These are phyloP conservation scores for Euborellia annulipes DNA, from an alignment of 1,140 invertebrate species.

Conservation along the genomic window DNA sequence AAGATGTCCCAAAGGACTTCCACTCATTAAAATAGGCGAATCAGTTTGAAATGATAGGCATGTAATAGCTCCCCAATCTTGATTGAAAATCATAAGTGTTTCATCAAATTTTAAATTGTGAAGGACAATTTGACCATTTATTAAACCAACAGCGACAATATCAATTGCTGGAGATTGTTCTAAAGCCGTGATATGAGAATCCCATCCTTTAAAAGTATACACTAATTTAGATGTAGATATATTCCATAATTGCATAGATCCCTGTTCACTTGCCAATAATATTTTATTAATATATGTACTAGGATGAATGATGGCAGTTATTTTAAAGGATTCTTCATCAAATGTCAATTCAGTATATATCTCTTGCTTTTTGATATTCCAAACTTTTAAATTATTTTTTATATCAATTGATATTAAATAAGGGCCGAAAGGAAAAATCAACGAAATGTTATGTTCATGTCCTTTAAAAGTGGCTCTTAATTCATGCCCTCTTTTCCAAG, in stretches of 20 bases:
- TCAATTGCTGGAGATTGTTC: conserved; percentile 79
- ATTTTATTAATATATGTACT: conserved; percentile 90
- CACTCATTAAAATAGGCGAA: conserved; percentile 74
- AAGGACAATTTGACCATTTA: conserved; percentile 64
- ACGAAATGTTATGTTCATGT: conserved; percentile 52
- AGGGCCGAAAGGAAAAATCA: conserved; percentile 71
- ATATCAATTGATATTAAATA: conserved; percentile 78
- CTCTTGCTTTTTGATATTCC: conserved; percentile 66
- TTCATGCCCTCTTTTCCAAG: conserved; percentile 77
- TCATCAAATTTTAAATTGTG: conserved; percentile 82
- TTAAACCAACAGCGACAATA: conserved; percentile 74
- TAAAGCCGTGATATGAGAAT: conserved; percentile 46
- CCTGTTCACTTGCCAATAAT: conserved; percentile 79
- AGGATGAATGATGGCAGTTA: conserved; percentile 72
- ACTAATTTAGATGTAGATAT: conserved; percentile 62
- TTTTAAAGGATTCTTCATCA: conserved; percentile 49
- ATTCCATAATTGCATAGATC: conserved; percentile 81
- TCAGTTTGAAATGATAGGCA: conserved; percentile 77
- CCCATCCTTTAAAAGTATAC: conserved; percentile 68
- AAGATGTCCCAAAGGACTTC: conserved; percentile 62
- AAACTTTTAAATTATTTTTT: conserved; percentile 58
- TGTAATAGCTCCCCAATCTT: conserved; percentile 85
- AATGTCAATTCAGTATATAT: conserved; percentile 53
- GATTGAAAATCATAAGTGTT: conserved; percentile 67
- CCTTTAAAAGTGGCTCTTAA: conserved; percentile 67